These are phyloP conservation scores for Latheticus oryzae DNA, from an alignment of 2,888 invertebrate genomes.

Conservation along the genomic window DNA sequence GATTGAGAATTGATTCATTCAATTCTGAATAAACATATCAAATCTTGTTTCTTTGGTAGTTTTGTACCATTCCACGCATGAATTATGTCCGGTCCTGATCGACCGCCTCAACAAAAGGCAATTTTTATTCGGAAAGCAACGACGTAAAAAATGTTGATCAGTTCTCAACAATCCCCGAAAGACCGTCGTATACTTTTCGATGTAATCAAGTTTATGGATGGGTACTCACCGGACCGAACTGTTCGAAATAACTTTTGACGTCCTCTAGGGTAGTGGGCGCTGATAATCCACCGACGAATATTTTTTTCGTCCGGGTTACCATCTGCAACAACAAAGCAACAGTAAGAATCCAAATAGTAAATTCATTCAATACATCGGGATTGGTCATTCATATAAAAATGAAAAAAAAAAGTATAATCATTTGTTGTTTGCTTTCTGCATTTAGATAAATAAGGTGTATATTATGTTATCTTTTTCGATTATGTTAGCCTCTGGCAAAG, in stretches of 20 bases:
- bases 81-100: too few species aligned
- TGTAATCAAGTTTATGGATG: background rate
- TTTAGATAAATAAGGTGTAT: slow-evolving; percentile 6
- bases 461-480: slow-evolving; percentile 14
- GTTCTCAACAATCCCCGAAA: background rate
- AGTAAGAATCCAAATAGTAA: slow-evolving; percentile 8
- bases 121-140: too few species aligned
- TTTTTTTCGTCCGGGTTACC: slow-evolving; percentile 99
- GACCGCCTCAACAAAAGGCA: too few species aligned
- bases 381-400: too few species aligned
- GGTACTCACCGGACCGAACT: slow-evolving; percentile 96
- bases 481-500: slow-evolving; percentile 27
- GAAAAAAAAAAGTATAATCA: too few species aligned
- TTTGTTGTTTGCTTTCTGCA: too few species aligned
- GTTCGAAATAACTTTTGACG: slow-evolving; percentile 99
- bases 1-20: too few species aligned
- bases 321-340: slow-evolving; percentile 75
- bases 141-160: too few species aligned
- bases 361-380: slow-evolving; percentile 26
- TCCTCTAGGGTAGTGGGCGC: slow-evolving; percentile 99
- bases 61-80: too few species aligned
- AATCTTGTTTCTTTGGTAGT: too few species aligned
- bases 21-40: too few species aligned
- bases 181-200: slow-evolving; percentile 1
- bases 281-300: slow-evolving; percentile 99